Evolutionary conservation across 2,888 invertebrate genomes (phyloP).

Genomic region (Cantharis nigra): DNA sequence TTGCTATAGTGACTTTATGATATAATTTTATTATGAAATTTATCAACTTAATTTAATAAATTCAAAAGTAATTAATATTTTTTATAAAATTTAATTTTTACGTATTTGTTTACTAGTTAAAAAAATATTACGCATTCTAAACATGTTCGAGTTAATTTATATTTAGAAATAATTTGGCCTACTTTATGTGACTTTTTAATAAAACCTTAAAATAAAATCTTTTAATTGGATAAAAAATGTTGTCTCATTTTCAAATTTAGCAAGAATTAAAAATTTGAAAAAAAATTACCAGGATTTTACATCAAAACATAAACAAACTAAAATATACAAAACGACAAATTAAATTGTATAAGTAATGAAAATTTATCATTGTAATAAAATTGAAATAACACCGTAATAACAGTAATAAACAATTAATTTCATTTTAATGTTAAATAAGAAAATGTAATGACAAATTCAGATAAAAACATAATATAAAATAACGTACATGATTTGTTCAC

Average conservation of each 20-base stretch:
- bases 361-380: background rate
- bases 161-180: background rate
- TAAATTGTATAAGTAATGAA: background rate
- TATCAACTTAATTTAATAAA: no score
- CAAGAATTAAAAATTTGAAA: background rate
- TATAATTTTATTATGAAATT: no score
- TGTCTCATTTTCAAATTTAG: background rate
- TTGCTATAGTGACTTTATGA: no score
- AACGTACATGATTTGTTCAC: slow-evolving; percentile 10
- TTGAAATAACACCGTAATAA: background rate
- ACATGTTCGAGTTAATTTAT: background rate
- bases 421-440: background rate
- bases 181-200: background rate
- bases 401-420: background rate
- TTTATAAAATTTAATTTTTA: background rate
- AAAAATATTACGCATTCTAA: background rate
- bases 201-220: background rate
- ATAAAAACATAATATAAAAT: slow-evolving; percentile 12
- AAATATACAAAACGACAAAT: background rate
- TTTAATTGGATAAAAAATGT: background rate
- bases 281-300: background rate
- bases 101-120: background rate
- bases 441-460: slow-evolving; percentile 10
- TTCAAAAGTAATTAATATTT: background rate
- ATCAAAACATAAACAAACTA: background rate